phyloP scores from a whole-genome alignment of 2,888 invertebrate genomes.

The Leptinotarsa haldemani region DNA sequence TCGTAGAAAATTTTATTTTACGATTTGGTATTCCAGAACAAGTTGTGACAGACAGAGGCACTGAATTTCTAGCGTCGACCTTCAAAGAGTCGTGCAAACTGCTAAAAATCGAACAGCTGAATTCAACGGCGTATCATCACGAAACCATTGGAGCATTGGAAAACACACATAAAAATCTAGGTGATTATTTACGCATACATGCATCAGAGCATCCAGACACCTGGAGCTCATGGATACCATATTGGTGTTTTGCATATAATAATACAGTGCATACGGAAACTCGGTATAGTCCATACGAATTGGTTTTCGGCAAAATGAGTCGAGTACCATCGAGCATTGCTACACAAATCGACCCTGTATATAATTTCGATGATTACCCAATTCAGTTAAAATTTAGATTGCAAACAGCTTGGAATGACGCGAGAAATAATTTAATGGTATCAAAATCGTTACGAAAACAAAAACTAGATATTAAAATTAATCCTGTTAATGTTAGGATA shows the following conservation, averaged over 20 bases:
- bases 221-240: constrained; percentile 41
- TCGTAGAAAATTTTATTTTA: constrained; percentile 45
- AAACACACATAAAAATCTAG: constrained; percentile 33
- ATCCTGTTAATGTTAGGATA: too few species aligned
- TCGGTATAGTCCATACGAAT: constrained; percentile 39
- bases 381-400: constrained; percentile 39
- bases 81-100: constrained; percentile 39
- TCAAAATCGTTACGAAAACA: constrained; percentile 25
- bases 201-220: constrained; percentile 26
- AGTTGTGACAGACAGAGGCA: constrained; percentile 41
- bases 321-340: constrained; percentile 32
- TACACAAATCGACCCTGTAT: constrained; percentile 31
- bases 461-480: neutral
- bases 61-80: constrained; percentile 39
- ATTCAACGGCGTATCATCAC: constrained; percentile 41
- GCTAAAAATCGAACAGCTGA: constrained; percentile 39
- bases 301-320: constrained; percentile 39
- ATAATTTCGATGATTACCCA: constrained; percentile 42
- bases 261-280: constrained; percentile 41
- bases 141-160: constrained; percentile 23
- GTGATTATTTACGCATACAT: constrained; percentile 36
- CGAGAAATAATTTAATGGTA: constrained; percentile 35
- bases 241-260: constrained; percentile 44
- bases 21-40: constrained; percentile 41
- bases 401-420: constrained; percentile 37